Evolutionary conservation across 2,113 vertebrate species (phyloP).

Genomic region (Nansenia antarctica): DNA sequence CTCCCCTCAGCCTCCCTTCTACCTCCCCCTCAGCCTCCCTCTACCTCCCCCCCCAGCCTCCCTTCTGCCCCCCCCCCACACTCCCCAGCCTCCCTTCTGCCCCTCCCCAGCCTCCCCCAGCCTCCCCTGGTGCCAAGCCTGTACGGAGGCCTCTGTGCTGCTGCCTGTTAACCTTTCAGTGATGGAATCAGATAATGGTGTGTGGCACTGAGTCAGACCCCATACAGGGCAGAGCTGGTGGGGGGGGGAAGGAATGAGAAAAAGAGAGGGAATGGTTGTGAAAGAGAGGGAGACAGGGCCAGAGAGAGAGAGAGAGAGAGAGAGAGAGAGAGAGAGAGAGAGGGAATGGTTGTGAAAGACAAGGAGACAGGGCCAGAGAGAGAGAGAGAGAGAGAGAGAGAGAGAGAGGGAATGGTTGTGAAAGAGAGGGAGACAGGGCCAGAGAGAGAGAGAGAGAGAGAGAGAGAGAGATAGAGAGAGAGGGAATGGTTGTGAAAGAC

Average conservation of each 20-base stretch:
- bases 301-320: background rate
- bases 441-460: background rate
- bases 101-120: too few species aligned
- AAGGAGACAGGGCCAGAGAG: background rate
- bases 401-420: background rate
- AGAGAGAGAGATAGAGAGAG: background rate
- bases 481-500: too few species aligned
- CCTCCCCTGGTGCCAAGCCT: too few species aligned
- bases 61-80: too few species aligned
- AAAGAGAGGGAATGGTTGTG: background rate
- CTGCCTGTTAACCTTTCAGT: background rate
- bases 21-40: too few species aligned
- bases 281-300: too few species aligned
- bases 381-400: background rate
- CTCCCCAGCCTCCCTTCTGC: too few species aligned
- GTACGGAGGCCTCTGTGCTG: too few species aligned
- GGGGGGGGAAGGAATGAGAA: background rate
- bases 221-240: background rate
- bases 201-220: background rate
- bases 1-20: too few species aligned
- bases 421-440: too few species aligned
- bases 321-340: background rate
- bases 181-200: background rate
- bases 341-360: background rate
- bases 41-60: too few species aligned